phyloP scores from a whole-genome alignment of 1,140 invertebrate species.

The Drosophila bocki region DNA sequence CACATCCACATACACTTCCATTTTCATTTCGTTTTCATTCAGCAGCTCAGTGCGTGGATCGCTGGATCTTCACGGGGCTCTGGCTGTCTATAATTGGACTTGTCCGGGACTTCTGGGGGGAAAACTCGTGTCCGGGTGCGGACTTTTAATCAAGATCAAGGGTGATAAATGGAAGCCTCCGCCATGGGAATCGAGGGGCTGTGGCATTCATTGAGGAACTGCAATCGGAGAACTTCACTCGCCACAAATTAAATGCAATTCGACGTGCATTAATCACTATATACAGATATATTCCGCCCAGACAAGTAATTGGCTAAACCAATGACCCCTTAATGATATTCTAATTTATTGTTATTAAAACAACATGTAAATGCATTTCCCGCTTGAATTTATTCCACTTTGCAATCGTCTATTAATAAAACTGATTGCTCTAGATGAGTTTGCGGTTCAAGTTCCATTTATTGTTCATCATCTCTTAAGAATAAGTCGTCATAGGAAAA shows the following conservation, averaged over 20 bases:
- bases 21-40: constrained; percentile 65
- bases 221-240: constrained; percentile 18
- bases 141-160: constrained; percentile 76
- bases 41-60: constrained; percentile 36
- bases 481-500: constrained; percentile 54
- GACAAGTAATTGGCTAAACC: too few relatives aligned
- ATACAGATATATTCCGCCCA: neutral
- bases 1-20: constrained; percentile 14
- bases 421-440: neutral
- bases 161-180: constrained; percentile 63
- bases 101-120: constrained; percentile 44
- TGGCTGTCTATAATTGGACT: constrained; percentile 78
- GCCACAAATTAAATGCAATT: constrained; percentile 19
- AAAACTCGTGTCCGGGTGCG: constrained; percentile 38
- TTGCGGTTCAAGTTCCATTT: neutral
- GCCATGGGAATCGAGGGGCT: constrained; percentile 50
- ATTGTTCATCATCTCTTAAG: constrained; percentile 14
- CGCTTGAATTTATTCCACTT: neutral
- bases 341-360: neutral
- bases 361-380: neutral
- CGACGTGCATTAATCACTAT: constrained; percentile 24
- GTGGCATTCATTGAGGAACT: constrained; percentile 29
- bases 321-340: constrained; percentile 4
- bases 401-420: neutral
- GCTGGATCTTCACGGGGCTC: constrained; percentile 72